A percentile compares a stretch with the other conserved stretches of the same genome.
These are phyloP conservation scores for Aricia agestis DNA, from an alignment of 1,140 invertebrate genomes.

Conservation along the genomic window DNA sequence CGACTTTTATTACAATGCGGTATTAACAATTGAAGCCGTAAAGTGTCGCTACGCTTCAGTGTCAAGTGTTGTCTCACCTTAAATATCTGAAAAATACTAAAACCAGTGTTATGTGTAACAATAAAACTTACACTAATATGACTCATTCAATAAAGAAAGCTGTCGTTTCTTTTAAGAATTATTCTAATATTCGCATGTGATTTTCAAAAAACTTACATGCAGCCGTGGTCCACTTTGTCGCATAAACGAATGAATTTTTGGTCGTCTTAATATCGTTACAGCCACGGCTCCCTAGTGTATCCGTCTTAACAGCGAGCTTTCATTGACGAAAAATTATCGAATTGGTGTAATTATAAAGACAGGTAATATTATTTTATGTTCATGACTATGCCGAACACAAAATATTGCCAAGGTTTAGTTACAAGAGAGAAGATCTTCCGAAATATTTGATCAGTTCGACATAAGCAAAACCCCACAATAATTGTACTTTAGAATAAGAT, in stretches of 20 bases:
- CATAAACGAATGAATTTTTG: neutral
- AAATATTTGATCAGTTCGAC: neutral
- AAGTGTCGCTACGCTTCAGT: too few species aligned
- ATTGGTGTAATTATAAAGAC: neutral
- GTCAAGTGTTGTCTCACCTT: too few species aligned
- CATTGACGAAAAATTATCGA: neutral
- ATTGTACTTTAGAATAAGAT: conserved; percentile 34
- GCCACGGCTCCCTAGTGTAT: neutral
- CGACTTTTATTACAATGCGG: too few species aligned
- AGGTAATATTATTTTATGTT: neutral
- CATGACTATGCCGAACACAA: neutral
- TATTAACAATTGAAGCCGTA: too few species aligned
- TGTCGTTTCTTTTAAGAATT: too few species aligned
- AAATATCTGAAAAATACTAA: too few species aligned
- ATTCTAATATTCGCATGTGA: too few species aligned
- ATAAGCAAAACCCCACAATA: conserved; percentile 37
- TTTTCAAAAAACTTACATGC: too few species aligned
- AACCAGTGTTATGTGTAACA: too few species aligned
- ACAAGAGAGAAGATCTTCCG: neutral
- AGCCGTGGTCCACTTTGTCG: too few species aligned
- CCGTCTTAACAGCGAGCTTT: neutral
- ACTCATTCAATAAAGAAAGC: too few species aligned
- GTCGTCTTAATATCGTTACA: neutral
- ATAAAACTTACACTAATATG: too few species aligned
- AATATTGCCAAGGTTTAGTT: neutral